Evolutionary conservation across 2,797 vertebrate species (phyloP).

Genomic region (Gambusia yucatana): DNA sequence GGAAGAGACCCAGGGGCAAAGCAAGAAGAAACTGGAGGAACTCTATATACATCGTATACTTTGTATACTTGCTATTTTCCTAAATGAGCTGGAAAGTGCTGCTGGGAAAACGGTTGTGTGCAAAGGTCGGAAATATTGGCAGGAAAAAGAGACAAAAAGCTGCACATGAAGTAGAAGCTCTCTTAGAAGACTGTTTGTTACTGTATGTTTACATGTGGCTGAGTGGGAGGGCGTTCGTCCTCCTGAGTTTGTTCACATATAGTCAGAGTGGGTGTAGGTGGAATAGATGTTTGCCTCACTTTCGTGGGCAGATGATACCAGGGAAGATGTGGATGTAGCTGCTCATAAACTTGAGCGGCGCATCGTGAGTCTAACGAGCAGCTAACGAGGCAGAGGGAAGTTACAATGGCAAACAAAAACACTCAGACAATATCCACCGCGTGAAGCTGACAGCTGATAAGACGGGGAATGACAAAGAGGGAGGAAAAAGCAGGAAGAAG

Average conservation of each 20-base stretch:
- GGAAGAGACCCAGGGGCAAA: neutral
- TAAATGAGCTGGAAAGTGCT: neutral
- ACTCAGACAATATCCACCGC: constrained; percentile 56
- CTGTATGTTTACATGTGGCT: constrained; percentile 53
- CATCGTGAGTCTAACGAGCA: constrained; percentile 60
- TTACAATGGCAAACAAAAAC: constrained; percentile 54
- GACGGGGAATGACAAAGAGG: constrained; percentile 62
- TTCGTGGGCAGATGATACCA: constrained; percentile 55
- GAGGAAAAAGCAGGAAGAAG: constrained; percentile 29
- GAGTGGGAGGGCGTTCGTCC: constrained; percentile 46
- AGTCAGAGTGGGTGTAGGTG: constrained; percentile 55
- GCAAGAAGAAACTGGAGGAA: neutral
- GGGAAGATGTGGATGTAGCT: constrained; percentile 47
- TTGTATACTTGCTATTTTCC: neutral
- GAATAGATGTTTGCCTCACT: constrained; percentile 49
- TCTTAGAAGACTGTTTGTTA: constrained; percentile 22
- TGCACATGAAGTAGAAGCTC: constrained; percentile 13
- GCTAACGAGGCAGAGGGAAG: constrained; percentile 52
- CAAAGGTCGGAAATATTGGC: neutral
- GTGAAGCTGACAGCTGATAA: constrained; percentile 56
- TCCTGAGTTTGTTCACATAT: constrained; percentile 46
- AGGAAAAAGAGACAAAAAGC: constrained; percentile 9
- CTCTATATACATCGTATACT: neutral
- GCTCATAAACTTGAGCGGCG: constrained; percentile 48
- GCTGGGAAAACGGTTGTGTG: neutral